These are phyloP conservation scores for Nothura maculosa DNA, from an alignment of 2,797 vertebrate genomes.

Conservation along the genomic window DNA sequence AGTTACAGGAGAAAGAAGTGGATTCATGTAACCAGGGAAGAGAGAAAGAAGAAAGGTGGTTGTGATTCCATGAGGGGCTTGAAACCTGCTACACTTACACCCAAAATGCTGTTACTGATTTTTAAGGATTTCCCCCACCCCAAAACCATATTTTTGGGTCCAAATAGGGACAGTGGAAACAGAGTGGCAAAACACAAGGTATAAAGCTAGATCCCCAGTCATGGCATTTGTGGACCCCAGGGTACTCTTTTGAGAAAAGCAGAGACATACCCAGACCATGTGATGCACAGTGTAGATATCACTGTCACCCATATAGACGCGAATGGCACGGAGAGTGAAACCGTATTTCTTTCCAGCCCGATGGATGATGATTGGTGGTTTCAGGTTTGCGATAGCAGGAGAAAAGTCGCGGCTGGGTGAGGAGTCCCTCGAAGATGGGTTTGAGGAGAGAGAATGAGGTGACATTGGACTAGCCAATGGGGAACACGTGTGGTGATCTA, in stretches of 20 bases:
- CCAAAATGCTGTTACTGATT: background rate
- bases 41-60: slow-evolving; percentile 22
- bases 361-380: slow-evolving; percentile 93
- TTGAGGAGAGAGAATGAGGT: slow-evolving; percentile 95
- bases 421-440: slow-evolving; percentile 96
- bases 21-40: slow-evolving; percentile 20
- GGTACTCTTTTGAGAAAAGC: slow-evolving; percentile 29
- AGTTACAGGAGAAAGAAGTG: slow-evolving; percentile 27
- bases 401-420: slow-evolving; percentile 95
- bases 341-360: slow-evolving; percentile 96
- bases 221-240: background rate
- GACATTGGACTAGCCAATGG: slow-evolving; percentile 98
- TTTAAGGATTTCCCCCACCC: background rate
- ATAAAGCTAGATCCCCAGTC: background rate
- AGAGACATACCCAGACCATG: slow-evolving; percentile 96
- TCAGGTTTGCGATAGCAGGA: slow-evolving; percentile 86
- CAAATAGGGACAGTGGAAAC: background rate
- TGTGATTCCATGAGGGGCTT: slow-evolving; percentile 2
- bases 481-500: slow-evolving; percentile 94
- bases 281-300: slow-evolving; percentile 97
- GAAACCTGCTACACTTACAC: background rate
- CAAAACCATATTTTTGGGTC: background rate
- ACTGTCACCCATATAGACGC: slow-evolving; percentile 96
- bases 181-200: background rate
- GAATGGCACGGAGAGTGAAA: slow-evolving; percentile 95